A percentile compares a stretch with the other conserved stretches of the same genome.
phyloP scores from a whole-genome alignment of 2,113 vertebrate species.

The Tragelaphus scriptus region DNA sequence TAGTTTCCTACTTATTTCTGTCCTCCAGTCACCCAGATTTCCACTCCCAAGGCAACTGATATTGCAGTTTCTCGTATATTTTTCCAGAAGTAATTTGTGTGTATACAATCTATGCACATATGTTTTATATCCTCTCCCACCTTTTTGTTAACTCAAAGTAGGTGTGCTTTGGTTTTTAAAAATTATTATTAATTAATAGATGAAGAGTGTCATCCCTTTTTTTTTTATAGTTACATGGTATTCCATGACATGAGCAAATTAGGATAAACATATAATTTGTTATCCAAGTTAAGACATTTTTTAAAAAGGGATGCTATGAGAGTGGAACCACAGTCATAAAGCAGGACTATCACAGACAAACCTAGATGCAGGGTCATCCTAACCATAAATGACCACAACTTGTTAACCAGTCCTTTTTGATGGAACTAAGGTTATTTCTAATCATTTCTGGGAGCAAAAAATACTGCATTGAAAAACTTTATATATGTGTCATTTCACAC shows the following conservation, averaged over 20 bases:
- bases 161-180: background rate
- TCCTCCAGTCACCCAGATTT: background rate
- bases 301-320: background rate
- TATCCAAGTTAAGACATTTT: background rate
- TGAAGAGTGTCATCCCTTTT: background rate
- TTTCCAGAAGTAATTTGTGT: background rate
- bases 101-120: background rate
- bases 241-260: background rate
- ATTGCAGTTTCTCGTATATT: background rate
- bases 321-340: background rate
- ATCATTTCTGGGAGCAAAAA: background rate
- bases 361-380: background rate
- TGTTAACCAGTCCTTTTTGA: background rate
- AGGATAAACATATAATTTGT: background rate
- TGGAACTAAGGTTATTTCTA: background rate
- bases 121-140: background rate
- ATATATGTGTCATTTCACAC: background rate
- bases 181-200: background rate
- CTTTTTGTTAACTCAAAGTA: background rate
- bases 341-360: background rate
- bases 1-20: background rate
- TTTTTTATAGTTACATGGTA: background rate
- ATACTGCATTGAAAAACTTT: background rate
- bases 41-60: background rate
- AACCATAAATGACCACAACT: background rate